phyloP scores from a whole-genome alignment of 2,113 vertebrate species.

The Redunca redunca region DNA sequence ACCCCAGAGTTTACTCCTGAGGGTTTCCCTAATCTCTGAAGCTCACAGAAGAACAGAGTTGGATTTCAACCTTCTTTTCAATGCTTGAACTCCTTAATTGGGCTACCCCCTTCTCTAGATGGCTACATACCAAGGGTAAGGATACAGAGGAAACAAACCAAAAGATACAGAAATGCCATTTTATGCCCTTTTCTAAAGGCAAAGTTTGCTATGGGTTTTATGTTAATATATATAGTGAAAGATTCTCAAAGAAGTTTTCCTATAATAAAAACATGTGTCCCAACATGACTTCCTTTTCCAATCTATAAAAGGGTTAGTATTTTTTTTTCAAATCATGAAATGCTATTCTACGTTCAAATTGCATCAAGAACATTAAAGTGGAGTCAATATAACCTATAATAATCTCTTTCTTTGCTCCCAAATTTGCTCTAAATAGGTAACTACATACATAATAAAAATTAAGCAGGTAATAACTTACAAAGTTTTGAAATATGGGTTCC shows the following conservation, averaged over 20 bases:
- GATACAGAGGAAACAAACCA: neutral
- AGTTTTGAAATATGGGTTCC: neutral
- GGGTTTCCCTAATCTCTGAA: neutral
- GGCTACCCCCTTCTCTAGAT: rapidly evolving
- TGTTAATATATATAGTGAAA: neutral
- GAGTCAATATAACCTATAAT: neutral
- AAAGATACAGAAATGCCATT: neutral
- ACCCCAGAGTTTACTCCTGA: neutral
- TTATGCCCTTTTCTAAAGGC: neutral
- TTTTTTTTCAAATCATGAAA: neutral
- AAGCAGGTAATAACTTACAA: neutral
- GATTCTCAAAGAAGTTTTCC: neutral
- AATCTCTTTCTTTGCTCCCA: neutral
- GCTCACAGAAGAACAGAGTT: neutral
- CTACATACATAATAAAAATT: neutral
- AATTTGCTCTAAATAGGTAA: neutral
- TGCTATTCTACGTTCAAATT: neutral
- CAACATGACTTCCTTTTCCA: neutral
- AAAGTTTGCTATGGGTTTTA: neutral
- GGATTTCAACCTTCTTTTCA: neutral
- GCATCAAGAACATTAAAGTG: neutral
- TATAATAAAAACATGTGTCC: neutral
- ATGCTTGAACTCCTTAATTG: neutral
- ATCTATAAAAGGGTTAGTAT: neutral
- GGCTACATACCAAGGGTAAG: neutral